Conservation (phyloP, 1,140 invertebrate species). For the Trialeurodes vaporariorum region DNA sequence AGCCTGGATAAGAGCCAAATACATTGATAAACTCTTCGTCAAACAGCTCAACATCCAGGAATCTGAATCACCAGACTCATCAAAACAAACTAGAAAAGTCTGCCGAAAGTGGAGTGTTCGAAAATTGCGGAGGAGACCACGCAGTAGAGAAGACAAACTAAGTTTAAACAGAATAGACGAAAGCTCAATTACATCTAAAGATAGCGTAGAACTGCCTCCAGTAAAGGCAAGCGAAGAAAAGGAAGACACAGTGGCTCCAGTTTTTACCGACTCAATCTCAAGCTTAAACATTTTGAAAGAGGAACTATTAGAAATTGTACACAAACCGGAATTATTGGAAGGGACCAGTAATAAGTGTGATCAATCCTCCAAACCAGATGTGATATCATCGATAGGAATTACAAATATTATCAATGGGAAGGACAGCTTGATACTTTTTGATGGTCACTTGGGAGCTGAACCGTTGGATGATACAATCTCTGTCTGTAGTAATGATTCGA, state of each 20-base stretch:
- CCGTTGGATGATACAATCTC: constrained; percentile 38
- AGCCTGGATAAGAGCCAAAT: constrained; percentile 65
- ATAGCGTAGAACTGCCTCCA: background rate
- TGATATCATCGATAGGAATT: background rate
- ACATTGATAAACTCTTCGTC: constrained; percentile 51
- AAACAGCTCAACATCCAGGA: constrained; percentile 31
- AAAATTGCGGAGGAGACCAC: constrained; percentile 43
- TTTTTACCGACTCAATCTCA: background rate
- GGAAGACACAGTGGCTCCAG: background rate
- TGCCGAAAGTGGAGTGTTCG: constrained; percentile 51
- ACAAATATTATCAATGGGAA: constrained; percentile 15
- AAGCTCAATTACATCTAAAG: background rate
- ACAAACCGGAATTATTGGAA: background rate
- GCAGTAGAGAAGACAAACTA: constrained; percentile 33
- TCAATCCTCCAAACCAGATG: background rate
- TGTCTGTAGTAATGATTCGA: constrained; percentile 59
- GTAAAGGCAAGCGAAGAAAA: background rate
- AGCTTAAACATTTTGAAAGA: background rate
- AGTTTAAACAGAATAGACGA: background rate
- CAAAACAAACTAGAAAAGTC: constrained; percentile 27
- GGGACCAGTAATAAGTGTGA: background rate
- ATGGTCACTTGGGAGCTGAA: constrained; percentile 40
- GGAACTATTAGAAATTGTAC: background rate
- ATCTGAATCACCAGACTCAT: constrained; percentile 28
- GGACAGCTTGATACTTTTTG: constrained; percentile 41